Percentiles rank a stretch among this genome's conserved stretches.
Evolutionary conservation across 2,113 vertebrate species (phyloP).

Genomic region (Campylomormyrus tamandua): DNA sequence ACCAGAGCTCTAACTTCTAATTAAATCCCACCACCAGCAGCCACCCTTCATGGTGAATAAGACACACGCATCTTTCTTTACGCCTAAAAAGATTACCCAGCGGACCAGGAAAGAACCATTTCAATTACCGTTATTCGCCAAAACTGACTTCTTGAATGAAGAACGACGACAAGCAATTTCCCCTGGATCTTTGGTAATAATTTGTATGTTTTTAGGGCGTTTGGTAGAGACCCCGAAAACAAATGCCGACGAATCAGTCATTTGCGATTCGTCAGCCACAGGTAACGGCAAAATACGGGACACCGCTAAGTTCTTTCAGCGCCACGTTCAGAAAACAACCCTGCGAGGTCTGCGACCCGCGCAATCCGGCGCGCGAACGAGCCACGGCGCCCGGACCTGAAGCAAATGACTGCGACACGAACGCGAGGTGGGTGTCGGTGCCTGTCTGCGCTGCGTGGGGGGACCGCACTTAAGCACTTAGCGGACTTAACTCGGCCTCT

Average conservation of each 20-base stretch:
- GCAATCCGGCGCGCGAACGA: not conserved
- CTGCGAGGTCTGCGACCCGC: not conserved
- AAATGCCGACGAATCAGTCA: not conserved
- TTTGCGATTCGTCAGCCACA: not conserved
- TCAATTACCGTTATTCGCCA: not conserved
- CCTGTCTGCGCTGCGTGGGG: not conserved
- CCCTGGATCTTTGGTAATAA: slow-evolving; percentile 25
- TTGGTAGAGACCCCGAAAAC: not conserved
- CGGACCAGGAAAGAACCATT: not conserved
- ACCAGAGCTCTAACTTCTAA: not conserved
- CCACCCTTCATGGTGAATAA: not conserved
- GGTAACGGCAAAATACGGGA: not conserved
- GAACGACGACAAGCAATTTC: not conserved
- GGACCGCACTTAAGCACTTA: not conserved
- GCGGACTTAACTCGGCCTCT: not conserved
- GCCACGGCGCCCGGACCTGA: not conserved
- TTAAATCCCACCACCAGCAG: not conserved
- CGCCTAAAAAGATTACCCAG: not conserved
- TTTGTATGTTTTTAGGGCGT: slow-evolving; percentile 1
- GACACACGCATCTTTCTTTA: not conserved
- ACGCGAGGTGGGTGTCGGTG: not conserved
- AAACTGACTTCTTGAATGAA: not conserved
- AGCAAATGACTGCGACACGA: not conserved
- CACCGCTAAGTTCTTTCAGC: not conserved
- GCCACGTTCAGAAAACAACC: not conserved